Evolutionary conservation across 2,888 invertebrate species (phyloP).

Genomic region (Sialis lutaria): DNA sequence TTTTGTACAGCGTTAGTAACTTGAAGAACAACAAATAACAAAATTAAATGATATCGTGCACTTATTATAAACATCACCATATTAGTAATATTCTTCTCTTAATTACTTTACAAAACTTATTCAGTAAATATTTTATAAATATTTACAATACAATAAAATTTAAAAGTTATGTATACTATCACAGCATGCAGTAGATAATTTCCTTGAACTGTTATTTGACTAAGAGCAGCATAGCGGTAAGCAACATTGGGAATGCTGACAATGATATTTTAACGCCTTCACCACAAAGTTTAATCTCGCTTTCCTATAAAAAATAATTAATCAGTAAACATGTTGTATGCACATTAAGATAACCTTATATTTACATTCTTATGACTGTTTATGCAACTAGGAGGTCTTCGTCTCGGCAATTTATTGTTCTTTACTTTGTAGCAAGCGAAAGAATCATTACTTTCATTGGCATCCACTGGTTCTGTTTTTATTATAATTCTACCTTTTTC

Average conservation of each 20-base stretch:
- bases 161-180: not conserved
- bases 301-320: not conserved
- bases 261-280: not conserved
- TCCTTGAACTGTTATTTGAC: not conserved
- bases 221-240: not conserved
- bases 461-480: slow-evolving; percentile 20
- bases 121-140: too few species aligned
- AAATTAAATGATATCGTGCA: too few species aligned
- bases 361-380: slow-evolving; percentile 58
- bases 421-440: slow-evolving; percentile 14
- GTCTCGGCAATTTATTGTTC: slow-evolving; percentile 38
- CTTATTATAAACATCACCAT: too few species aligned
- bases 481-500: slow-evolving; percentile 4
- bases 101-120: too few species aligned
- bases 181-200: not conserved
- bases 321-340: not conserved
- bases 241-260: not conserved
- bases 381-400: slow-evolving; percentile 58
- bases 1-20: too few species aligned
- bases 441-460: slow-evolving; percentile 15
- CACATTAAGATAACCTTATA: slow-evolving; percentile 7
- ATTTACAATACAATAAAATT: too few species aligned
- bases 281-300: not conserved
- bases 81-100: too few species aligned
- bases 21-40: too few species aligned